Conservation (phyloP, 2,797 vertebrate genomes). For the Lepidocolaptes lacrymiger region DNA sequence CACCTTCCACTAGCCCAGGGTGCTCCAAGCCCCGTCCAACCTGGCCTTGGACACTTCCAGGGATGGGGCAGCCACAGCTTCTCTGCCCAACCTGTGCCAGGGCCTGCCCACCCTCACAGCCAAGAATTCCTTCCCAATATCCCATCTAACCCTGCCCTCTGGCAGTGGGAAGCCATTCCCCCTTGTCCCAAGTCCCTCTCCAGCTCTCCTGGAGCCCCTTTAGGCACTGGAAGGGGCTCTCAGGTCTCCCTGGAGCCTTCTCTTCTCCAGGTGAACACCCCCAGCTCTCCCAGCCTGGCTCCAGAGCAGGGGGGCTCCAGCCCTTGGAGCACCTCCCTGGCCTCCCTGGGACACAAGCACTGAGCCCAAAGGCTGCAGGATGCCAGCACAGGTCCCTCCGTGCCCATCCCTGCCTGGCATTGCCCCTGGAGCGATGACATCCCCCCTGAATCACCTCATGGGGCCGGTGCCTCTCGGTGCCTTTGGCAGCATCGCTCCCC, state of each 20-base stretch:
- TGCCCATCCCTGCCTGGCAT: neutral
- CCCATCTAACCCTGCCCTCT: no score
- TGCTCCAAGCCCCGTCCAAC: no score
- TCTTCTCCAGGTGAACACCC: neutral
- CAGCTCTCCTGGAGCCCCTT: neutral
- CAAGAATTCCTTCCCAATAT: no score
- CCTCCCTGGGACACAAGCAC: neutral
- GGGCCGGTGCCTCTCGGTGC: fast-evolving
- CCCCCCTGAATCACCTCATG: fast-evolving
- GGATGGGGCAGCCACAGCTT: no score
- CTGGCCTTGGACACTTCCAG: no score
- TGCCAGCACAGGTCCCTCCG: neutral
- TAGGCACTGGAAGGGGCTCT: neutral
- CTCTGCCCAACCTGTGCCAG: no score
- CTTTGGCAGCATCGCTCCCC: neutral
- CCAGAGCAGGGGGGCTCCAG: neutral
- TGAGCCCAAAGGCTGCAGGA: neutral
- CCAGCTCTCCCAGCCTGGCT: neutral
- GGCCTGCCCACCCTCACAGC: no score
- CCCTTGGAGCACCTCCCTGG: fast-evolving
- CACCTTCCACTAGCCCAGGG: no score
- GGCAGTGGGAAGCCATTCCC: no score
- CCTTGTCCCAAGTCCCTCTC: neutral
- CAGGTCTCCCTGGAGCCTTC: neutral
- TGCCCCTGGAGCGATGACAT: fast-evolving